These are phyloP conservation scores for Ceramica pisi DNA, from an alignment of 2,888 invertebrate genomes.

Conservation along the genomic window DNA sequence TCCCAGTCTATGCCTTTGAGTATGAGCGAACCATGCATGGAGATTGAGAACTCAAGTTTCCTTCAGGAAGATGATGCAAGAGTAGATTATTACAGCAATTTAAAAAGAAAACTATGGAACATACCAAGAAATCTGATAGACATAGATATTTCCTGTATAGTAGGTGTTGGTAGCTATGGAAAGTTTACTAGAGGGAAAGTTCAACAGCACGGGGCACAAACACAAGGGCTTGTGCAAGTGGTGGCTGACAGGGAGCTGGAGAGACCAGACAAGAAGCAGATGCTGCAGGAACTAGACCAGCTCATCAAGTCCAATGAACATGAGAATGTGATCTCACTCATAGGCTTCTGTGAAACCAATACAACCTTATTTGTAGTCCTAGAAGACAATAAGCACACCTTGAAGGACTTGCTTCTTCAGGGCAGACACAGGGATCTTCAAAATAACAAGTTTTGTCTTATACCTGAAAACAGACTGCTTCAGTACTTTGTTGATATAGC, in stretches of 20 bases:
- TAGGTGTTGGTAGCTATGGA: slow-evolving; percentile 95
- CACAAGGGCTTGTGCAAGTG: slow-evolving; percentile 92
- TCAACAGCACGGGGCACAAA: slow-evolving; percentile 90
- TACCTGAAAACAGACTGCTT: slow-evolving; percentile 92
- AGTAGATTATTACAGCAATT: slow-evolving; percentile 93
- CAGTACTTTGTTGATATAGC: slow-evolving; percentile 93
- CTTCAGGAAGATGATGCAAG: slow-evolving; percentile 93
- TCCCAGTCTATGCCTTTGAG: slow-evolving; percentile 92
- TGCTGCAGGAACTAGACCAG: slow-evolving; percentile 93
- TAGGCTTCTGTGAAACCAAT: slow-evolving; percentile 95
- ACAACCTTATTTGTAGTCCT: slow-evolving; percentile 94
- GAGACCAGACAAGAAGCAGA: slow-evolving; percentile 88
- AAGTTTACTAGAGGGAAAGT: slow-evolving; percentile 94
- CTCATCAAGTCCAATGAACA: slow-evolving; percentile 93
- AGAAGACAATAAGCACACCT: slow-evolving; percentile 92
- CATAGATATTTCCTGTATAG: slow-evolving; percentile 92
- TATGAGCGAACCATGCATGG: slow-evolving; percentile 94
- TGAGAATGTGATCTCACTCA: slow-evolving; percentile 93
- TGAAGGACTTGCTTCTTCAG: slow-evolving; percentile 93
- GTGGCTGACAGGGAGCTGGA: slow-evolving; percentile 91
- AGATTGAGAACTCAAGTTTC: slow-evolving; percentile 95
- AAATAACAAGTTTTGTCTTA: slow-evolving; percentile 90
- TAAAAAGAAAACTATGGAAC: slow-evolving; percentile 94
- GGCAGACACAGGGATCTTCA: slow-evolving; percentile 89
- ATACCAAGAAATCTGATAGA: slow-evolving; percentile 93